Evolutionary conservation across 2,113 vertebrate genomes (phyloP).

Genomic region (Bubo bubo): DNA sequence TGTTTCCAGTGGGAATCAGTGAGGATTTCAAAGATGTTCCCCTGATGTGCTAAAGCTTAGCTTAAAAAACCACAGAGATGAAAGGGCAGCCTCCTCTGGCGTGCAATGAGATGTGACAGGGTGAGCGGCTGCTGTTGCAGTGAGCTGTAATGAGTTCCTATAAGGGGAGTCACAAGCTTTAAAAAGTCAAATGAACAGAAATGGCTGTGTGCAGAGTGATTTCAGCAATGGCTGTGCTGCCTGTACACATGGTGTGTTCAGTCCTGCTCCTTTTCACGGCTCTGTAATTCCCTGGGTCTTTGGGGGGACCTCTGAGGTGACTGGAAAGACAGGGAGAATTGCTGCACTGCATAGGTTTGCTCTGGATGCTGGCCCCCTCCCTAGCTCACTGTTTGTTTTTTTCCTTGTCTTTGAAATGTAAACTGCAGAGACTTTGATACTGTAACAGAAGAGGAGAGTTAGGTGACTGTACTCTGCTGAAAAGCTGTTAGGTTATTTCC

Average conservation of each 20-base stretch:
- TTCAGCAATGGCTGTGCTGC: background rate
- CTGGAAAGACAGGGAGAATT: background rate
- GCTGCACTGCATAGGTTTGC: fast-evolving
- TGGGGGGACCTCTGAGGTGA: background rate
- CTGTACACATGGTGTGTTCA: background rate
- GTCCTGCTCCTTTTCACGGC: background rate
- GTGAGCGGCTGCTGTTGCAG: background rate
- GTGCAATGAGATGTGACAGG: background rate
- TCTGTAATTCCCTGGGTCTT: background rate
- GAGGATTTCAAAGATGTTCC: slow-evolving; percentile 38
- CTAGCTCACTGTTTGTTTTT: background rate
- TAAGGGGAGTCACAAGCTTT: background rate
- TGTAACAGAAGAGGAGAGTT: background rate
- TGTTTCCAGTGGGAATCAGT: background rate
- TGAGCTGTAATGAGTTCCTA: background rate
- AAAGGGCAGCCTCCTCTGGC: slow-evolving; percentile 5
- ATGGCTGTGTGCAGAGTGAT: background rate
- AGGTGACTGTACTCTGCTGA: background rate
- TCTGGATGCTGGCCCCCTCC: background rate
- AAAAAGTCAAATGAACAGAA: background rate
- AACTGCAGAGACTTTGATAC: background rate
- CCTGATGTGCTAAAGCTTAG: slow-evolving; percentile 17
- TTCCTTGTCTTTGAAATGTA: background rate
- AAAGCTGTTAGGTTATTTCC: background rate
- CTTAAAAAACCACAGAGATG: background rate